Evolutionary conservation across 2,797 vertebrate species (phyloP), one percentile per base, ranked within the genome.

Genomic region (Leontocebus nigricollis): DNA sequence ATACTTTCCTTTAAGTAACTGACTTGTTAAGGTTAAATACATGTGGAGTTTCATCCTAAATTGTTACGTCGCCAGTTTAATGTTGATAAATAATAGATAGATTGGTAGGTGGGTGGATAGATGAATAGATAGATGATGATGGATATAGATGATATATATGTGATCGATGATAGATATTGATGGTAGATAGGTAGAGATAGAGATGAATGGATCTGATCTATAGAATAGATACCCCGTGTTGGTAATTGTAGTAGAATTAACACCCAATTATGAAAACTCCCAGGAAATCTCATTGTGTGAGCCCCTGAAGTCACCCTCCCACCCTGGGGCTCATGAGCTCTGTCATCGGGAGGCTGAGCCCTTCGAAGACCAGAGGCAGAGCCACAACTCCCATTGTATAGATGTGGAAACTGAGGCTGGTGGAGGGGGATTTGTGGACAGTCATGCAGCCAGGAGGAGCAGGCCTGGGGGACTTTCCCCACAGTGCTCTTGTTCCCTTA

Each of bases 1-100:
- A 15, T 17, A 14, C 79, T 81, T 26, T 27, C 50, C 13, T 26
- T 52, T 9, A 7, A 39, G 6, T 3, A 12, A 33, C 11, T 52
- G 27, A 1, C 30, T 33, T 4, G 2, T 7, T 2, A 81, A 36
- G 55, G 20, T 24, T 19, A 19, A 7, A 1, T 2, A 4, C 36
- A 44, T 15, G 26, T 14, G 0, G 1, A 11, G 15, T 27, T 48
- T 30, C 30, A 2, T 4, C 36, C 7, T 0, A 19, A 26, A 7
- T 15, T 19, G 30, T 30, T 44, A 20, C 6, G 1, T 13, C 24
- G 0, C 50, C 24, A 11, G 5, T 14, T 50, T 46, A 36, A 12
- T 26, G 61, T 4, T n/a, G 50, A 41, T 20, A 72, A 50, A 22
- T 22, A 36, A 27, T 80, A 27, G 36, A 26, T 0, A 55, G 79